phyloP scores from a whole-genome alignment of 2,113 vertebrate genomes.

The Microtus richardsoni region DNA sequence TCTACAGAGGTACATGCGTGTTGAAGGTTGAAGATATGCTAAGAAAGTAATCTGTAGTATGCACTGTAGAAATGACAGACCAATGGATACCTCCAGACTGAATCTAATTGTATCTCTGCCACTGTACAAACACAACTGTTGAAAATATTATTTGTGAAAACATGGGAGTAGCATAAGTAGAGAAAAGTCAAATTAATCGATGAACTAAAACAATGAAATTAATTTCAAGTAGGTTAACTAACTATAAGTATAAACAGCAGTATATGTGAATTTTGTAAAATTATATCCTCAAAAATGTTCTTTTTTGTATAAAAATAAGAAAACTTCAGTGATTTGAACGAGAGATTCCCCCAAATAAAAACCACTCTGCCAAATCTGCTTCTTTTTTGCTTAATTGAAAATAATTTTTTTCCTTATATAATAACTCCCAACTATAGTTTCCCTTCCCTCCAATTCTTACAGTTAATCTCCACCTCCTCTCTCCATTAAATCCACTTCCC shows the following conservation, averaged over 20 bases:
- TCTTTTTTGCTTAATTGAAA: background rate
- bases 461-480: background rate
- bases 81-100: background rate
- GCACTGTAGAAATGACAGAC: background rate
- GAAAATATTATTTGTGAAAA: background rate
- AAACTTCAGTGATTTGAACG: background rate
- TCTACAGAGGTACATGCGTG: background rate
- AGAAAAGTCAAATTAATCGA: background rate
- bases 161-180: background rate
- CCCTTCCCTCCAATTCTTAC: background rate
- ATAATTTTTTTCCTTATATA: background rate
- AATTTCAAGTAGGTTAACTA: background rate
- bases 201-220: background rate
- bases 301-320: background rate
- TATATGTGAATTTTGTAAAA: background rate
- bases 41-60: background rate
- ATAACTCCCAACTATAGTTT: background rate
- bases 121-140: background rate
- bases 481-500: background rate
- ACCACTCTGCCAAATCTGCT: background rate
- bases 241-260: background rate
- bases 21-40: background rate
- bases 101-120: background rate
- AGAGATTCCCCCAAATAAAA: background rate
- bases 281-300: background rate